These are phyloP conservation scores for Pseudochirops cupreus DNA, from an alignment of 2,797 vertebrate species.

Conservation along the genomic window DNA sequence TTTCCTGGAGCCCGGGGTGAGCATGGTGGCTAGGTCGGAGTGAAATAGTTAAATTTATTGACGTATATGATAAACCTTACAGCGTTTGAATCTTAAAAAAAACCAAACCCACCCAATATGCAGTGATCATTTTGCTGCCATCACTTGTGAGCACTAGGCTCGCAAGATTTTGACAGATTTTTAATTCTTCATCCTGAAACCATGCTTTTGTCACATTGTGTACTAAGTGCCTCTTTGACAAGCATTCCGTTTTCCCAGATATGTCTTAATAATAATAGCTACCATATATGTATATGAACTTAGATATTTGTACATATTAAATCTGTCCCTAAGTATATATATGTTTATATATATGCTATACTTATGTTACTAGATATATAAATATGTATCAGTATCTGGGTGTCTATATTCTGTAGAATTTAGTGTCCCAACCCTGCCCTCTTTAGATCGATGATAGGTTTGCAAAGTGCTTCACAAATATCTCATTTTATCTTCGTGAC, in stretches of 20 bases:
- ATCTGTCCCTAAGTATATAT: not conserved
- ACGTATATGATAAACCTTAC: not conserved
- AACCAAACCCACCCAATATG: not conserved
- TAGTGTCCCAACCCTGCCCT: conserved; percentile 8
- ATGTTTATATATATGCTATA: not conserved
- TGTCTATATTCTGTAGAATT: not conserved
- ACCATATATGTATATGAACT: not conserved
- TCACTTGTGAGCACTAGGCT: not conserved
- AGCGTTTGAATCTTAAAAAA: not conserved
- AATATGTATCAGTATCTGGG: not conserved
- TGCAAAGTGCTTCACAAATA: not conserved
- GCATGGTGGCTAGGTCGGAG: too few relatives aligned
- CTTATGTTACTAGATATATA: not conserved
- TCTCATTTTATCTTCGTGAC: not conserved
- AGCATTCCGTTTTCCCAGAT: not conserved
- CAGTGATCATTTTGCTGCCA: not conserved
- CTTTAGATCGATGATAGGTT: not conserved
- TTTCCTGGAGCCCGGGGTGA: not conserved
- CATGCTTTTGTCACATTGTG: not conserved
- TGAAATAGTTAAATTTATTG: not conserved
- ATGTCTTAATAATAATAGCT: not conserved
- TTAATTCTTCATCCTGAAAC: not conserved
- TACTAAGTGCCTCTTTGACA: not conserved
- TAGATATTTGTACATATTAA: too few relatives aligned
- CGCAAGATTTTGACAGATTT: not conserved